Conservation (phyloP, 2,113 vertebrate genomes). For the Pelecanoides urinatrix region DNA sequence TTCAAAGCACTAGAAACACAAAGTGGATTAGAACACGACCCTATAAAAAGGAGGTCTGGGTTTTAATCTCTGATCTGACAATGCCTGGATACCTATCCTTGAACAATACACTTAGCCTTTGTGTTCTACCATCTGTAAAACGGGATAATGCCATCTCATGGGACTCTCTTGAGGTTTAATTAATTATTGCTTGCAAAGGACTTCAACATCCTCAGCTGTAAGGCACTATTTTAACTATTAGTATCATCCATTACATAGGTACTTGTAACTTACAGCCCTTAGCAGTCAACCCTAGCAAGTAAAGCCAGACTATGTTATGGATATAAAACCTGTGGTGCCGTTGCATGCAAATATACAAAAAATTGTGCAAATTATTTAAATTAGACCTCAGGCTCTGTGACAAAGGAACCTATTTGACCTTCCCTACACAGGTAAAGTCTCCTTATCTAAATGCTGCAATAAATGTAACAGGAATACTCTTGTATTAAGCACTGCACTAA, state of each 20-base stretch:
- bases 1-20: constrained; percentile 1
- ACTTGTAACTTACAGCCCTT: background rate
- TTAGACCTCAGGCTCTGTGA: background rate
- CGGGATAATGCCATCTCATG: background rate
- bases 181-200: background rate
- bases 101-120: background rate
- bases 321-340: background rate
- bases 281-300: background rate
- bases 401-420: background rate
- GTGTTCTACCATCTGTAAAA: background rate
- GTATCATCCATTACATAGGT: background rate
- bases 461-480: background rate
- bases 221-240: background rate
- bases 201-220: background rate
- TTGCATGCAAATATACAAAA: background rate
- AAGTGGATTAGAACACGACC: background rate
- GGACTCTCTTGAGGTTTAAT: constrained; percentile 17
- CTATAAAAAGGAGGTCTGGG: background rate
- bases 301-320: background rate
- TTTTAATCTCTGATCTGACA: background rate
- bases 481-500: background rate
- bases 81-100: background rate
- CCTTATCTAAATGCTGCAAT: background rate
- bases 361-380: background rate
- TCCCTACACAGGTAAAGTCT: background rate